Evolutionary conservation across 2,888 invertebrate species (phyloP).

Genomic region (Timandra comae): DNA sequence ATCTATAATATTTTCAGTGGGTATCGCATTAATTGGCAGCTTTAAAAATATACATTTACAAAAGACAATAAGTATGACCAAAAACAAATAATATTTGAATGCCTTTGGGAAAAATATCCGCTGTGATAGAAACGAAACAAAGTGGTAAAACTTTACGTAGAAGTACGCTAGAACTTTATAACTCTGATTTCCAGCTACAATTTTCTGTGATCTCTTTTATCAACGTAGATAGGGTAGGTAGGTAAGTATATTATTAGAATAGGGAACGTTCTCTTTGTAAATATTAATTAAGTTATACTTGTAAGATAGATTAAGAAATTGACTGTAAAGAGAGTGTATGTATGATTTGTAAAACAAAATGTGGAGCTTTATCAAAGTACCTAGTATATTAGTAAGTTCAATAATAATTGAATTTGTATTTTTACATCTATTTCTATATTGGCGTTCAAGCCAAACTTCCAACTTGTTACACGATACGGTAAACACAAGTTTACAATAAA

Average conservation of each 20-base stretch:
- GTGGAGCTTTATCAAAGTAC: slow-evolving; percentile 76
- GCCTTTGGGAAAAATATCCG: slow-evolving; percentile 64
- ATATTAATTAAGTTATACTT: slow-evolving; percentile 49
- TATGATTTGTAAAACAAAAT: slow-evolving; percentile 76
- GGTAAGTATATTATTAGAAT: slow-evolving; percentile 52
- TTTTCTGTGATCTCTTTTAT: slow-evolving; percentile 79
- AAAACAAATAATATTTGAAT: slow-evolving; percentile 34
- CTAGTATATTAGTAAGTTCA: slow-evolving; percentile 67
- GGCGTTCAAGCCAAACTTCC: slow-evolving; percentile 57
- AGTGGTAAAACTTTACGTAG: slow-evolving; percentile 62
- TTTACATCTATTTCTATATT: slow-evolving; percentile 70
- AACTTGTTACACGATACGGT: slow-evolving; percentile 53
- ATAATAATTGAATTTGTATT: slow-evolving; percentile 71
- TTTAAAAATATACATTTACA: slow-evolving; percentile 15
- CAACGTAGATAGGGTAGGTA: slow-evolving; percentile 61
- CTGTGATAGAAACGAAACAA: slow-evolving; percentile 67
- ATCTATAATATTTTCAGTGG: slow-evolving; percentile 14
- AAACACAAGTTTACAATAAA: slow-evolving; percentile 49
- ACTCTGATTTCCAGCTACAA: slow-evolving; percentile 77
- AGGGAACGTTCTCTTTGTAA: slow-evolving; percentile 61
- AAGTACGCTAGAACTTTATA: slow-evolving; percentile 66
- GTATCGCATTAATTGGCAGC: slow-evolving; percentile 27
- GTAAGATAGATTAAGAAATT: slow-evolving; percentile 50
- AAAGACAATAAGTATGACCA: slow-evolving; percentile 57
- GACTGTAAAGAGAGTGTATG: slow-evolving; percentile 73